phyloP scores from a whole-genome alignment of 2,113 vertebrate genomes.

The Toxotes chatareus region DNA sequence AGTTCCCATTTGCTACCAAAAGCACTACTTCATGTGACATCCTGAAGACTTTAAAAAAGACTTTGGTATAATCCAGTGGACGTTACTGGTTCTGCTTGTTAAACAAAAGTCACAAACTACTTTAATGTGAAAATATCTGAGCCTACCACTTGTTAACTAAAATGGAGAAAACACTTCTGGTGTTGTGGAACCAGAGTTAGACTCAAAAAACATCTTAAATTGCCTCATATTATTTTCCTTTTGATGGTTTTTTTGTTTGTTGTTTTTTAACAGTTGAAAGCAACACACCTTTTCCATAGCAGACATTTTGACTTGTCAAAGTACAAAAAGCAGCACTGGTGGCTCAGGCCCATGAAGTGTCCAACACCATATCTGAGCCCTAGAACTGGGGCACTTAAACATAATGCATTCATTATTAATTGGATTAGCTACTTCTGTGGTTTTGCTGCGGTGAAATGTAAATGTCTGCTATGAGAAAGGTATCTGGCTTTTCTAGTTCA shows the following conservation, averaged over 20 bases:
- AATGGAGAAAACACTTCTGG: too few species aligned
- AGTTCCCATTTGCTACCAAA: neutral
- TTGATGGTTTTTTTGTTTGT: neutral
- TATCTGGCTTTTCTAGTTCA: neutral
- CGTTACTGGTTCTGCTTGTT: neutral
- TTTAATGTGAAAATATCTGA: neutral
- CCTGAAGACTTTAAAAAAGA: neutral
- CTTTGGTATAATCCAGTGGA: neutral
- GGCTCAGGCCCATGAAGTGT: neutral
- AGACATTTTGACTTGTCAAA: neutral
- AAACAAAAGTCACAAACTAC: neutral
- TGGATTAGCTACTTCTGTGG: neutral
- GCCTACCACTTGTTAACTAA: neutral
- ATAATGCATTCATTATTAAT: neutral
- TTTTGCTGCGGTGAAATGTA: neutral
- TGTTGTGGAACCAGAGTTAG: neutral
- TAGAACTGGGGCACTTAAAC: neutral
- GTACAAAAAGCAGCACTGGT: neutral
- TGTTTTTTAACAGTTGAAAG: neutral
- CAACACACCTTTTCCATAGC: neutral
- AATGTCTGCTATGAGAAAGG: neutral
- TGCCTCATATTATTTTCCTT: neutral
- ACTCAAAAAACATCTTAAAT: neutral
- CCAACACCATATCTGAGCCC: neutral
- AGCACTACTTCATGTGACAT: neutral